A percentile compares a stretch with the other conserved stretches of the same genome.
These are phyloP conservation scores for Diplosoma virens DNA, from an alignment of 23 tunicate genomes.

Conservation along the genomic window DNA sequence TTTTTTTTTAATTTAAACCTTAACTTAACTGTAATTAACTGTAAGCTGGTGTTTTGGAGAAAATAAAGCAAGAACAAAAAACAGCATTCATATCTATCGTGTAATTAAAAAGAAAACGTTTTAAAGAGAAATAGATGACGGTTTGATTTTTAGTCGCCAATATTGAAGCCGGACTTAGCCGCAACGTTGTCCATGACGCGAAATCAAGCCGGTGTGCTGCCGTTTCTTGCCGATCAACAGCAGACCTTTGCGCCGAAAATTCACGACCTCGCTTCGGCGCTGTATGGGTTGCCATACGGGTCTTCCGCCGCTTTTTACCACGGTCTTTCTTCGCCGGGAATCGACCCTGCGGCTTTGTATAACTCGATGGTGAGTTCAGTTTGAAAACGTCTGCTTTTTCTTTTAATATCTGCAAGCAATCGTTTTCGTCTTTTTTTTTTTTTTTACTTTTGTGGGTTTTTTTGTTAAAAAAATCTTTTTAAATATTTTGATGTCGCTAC, in stretches of 20 bases:
- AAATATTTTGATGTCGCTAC: no score
- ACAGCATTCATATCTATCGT: no score
- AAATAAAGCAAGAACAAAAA: no score
- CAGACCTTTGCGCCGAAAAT: slow-evolving; percentile 33
- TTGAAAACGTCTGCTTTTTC: not conserved
- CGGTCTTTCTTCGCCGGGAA: not conserved
- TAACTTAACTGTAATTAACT: no score
- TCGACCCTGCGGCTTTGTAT: slow-evolving; percentile 9
- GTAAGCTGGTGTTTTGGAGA: no score
- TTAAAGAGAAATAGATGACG: no score
- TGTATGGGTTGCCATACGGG: slow-evolving; percentile 40
- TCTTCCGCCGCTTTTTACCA: not conserved
- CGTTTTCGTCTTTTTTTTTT: no score
- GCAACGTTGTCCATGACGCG: slow-evolving; percentile 5
- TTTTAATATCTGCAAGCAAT: no score
- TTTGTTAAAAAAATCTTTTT: no score
- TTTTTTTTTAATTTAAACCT: no score
- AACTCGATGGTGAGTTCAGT: not conserved
- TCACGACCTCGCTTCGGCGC: slow-evolving; percentile 30
- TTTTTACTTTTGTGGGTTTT: no score
- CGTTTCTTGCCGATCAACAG: slow-evolving; percentile 34
- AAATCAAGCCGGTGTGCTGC: slow-evolving; percentile 8
- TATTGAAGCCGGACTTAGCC: not conserved
- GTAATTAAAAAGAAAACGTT: no score
- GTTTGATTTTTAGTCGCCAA: not conserved